These are phyloP conservation scores for Cynopterus sphinx DNA, from an alignment of 2,797 vertebrate species.

Conservation along the genomic window DNA sequence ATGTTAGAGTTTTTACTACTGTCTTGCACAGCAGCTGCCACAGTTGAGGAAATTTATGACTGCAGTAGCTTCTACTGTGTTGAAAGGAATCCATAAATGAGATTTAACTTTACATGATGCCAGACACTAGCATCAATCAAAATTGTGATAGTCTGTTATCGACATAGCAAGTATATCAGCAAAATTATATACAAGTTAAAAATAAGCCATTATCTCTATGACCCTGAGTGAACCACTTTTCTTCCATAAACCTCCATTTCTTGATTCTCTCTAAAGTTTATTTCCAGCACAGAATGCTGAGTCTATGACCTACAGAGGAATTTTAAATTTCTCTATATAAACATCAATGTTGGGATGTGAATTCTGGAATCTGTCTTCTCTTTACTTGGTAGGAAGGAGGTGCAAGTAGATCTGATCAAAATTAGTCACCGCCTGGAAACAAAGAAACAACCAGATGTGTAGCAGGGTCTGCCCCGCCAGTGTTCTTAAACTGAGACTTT, in stretches of 20 bases:
- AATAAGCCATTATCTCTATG: background rate
- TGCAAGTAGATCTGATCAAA: constrained; percentile 68
- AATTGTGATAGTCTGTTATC: constrained; percentile 41
- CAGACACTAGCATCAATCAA: constrained; percentile 63
- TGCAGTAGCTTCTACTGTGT: constrained; percentile 54
- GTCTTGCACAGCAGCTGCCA: constrained; percentile 51
- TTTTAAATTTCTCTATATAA: constrained; percentile 28
- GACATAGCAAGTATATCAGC: background rate
- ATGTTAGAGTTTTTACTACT: constrained; percentile 64
- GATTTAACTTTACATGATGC: constrained; percentile 65
- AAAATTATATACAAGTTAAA: constrained; percentile 14
- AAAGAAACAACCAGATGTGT: constrained; percentile 72
- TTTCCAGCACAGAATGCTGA: constrained; percentile 2
- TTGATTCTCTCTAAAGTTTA: constrained; percentile 23
- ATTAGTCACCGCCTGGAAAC: constrained; percentile 73
- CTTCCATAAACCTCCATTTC: background rate
- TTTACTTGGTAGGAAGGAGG: constrained; percentile 56
- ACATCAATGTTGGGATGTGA: constrained; percentile 34
- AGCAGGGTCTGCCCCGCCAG: constrained; percentile 34
- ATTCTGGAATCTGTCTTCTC: constrained; percentile 58
- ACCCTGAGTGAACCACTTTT: background rate
- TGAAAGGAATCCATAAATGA: constrained; percentile 71
- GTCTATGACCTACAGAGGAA: background rate
- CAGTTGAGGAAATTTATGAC: constrained; percentile 67
- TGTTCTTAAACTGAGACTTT: constrained; percentile 52